These are phyloP conservation scores for Scrobipalpa atriplicella DNA, from an alignment of 2,888 invertebrate species.

Conservation along the genomic window DNA sequence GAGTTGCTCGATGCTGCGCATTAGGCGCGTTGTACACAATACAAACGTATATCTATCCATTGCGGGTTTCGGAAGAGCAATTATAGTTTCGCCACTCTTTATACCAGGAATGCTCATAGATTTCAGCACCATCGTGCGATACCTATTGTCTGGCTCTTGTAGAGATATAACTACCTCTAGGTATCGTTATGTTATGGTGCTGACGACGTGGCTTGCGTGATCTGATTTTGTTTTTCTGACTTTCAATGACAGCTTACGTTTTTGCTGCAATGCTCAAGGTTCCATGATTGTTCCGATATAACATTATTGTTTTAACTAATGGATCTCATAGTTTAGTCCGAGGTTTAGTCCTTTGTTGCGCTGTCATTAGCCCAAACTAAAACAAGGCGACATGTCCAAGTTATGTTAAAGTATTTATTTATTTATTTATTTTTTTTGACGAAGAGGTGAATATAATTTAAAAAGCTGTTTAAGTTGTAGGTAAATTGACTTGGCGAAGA, in stretches of 20 bases:
- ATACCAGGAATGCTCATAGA: background rate
- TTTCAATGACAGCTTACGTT: slow-evolving; percentile 29
- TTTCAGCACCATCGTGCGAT: background rate
- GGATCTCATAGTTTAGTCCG: slow-evolving; percentile 30
- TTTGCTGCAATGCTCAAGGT: slow-evolving; percentile 34
- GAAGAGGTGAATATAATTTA: no score
- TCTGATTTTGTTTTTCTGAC: slow-evolving; percentile 29
- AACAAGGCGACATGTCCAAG: background rate
- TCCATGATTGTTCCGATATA: slow-evolving; percentile 28
- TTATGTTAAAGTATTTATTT: no score
- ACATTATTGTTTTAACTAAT: slow-evolving; percentile 31
- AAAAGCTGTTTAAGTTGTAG: no score
- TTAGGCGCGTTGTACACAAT: background rate
- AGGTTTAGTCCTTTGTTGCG: background rate
- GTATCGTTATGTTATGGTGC: background rate
- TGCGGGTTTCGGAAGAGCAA: background rate
- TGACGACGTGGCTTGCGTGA: slow-evolving; percentile 27
- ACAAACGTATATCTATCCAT: background rate
- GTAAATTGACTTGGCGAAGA: background rate
- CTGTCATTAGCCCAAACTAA: slow-evolving; percentile 4
- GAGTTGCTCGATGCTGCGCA: background rate
- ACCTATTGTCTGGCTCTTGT: background rate
- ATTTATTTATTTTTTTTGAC: no score
- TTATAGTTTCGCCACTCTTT: background rate
- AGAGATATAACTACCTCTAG: background rate